Evolutionary conservation across 2,888 invertebrate genomes (phyloP).

Genomic region (Drosophila lutescens): DNA sequence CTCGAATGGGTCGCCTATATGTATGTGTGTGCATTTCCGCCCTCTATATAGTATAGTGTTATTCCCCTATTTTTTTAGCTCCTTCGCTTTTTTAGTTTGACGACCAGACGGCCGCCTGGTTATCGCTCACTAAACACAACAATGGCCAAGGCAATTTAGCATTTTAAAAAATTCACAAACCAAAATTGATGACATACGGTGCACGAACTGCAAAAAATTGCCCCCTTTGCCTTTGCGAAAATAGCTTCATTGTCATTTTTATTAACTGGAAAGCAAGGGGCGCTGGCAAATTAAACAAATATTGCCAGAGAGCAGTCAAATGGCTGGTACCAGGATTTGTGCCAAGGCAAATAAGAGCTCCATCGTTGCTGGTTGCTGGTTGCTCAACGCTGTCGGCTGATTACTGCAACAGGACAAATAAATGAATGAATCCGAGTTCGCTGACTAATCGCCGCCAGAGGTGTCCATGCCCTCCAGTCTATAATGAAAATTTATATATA

Average conservation of each 20-base stretch:
- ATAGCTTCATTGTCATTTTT: conserved; percentile 77
- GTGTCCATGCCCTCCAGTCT: conserved; percentile 29
- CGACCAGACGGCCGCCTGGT: conserved; percentile 38
- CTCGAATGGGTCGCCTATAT: conserved; percentile 54
- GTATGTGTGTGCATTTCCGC: conserved; percentile 27
- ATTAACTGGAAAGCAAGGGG: conserved; percentile 67
- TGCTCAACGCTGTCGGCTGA: conserved; percentile 55
- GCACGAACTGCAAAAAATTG: conserved; percentile 15
- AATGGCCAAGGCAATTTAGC: conserved; percentile 72
- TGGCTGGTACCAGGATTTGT: conserved; percentile 66
- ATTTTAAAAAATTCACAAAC: conserved; percentile 73
- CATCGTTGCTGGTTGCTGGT: not conserved
- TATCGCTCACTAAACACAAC: conserved; percentile 75
- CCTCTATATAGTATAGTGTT: conserved; percentile 18
- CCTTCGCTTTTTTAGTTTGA: conserved; percentile 43
- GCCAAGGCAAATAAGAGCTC: conserved; percentile 66
- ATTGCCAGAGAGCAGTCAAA: conserved; percentile 71
- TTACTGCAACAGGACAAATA: conserved; percentile 72
- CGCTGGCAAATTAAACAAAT: conserved; percentile 75
- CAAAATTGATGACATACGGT: conserved; percentile 69
- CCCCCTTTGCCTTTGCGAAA: conserved; percentile 28
- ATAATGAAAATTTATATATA: conserved; percentile 56
- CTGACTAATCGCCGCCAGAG: conserved; percentile 29
- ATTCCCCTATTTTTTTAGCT: conserved; percentile 42
- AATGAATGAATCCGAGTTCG: conserved; percentile 11